Evolutionary conservation across 2,888 invertebrate species (phyloP), one percentile per base, ranked within the genome.

Genomic region (Spodoptera picta): DNA sequence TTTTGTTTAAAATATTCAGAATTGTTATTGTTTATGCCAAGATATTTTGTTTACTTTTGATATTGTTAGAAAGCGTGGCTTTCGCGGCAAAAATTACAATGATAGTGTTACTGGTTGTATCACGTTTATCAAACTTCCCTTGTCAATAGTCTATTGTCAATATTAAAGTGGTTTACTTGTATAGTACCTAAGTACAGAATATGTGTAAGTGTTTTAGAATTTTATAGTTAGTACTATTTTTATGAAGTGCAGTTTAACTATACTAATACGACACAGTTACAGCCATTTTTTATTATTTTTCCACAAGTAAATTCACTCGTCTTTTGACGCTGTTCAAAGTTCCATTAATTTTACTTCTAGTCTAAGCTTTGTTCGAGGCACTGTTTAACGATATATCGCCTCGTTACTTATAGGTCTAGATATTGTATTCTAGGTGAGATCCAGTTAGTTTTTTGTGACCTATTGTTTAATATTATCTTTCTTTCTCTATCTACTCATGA

Each of bases 1-100:
- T 36, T 1, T 36, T 2, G 9, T 36, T 36, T 36, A 36, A 9
- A 36, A 36, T 36, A 19, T 19, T 19, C 2, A 7, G 36, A 27
- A 27, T 27, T 27, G 4, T 27, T 64, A 60, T 60, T 52, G 55
- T 63, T 45, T 67, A 60, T 86, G 3, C 3, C 84, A 82, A 86
- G 85, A 81, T 81, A 81, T 78, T 87, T 89, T 87, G 86, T 88
- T 86, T 87, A 87, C 87, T 86, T 83, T 89, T 90, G 83, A 88
- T 86, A 85, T 62, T 31, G 52, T 81, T 87, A 89, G 90, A 92
- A 92, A 93, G 92, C 86, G 83, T 80, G 79, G 83, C 91, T 92
- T 92, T 92, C 91, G 86, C 88, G 83, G 76, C 80, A 85, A 81
- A 80, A 82, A 78, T 36, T 76, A 80, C 82, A 85, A 87, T 83